phyloP scores from a whole-genome alignment of 64 coral and sea anemone genomes.

The Catalaphyllia jardinei region DNA sequence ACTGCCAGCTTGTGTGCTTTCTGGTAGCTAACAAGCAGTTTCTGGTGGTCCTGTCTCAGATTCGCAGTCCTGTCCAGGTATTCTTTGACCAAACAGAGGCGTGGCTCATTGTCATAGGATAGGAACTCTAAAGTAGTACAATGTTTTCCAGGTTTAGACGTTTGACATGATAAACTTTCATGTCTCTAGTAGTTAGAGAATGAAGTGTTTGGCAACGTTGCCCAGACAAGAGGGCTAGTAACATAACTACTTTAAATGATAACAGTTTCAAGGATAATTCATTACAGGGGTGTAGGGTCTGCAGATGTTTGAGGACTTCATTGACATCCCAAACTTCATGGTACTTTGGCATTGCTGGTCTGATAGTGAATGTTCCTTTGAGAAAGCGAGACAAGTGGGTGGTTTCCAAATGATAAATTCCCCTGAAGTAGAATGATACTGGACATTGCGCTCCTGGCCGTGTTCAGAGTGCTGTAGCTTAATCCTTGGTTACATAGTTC shows the following conservation, averaged over 20 bases:
- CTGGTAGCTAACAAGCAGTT: constrained; percentile 34
- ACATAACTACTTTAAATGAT: too few species aligned
- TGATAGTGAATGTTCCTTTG: constrained; percentile 30
- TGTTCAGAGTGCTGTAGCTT: too few species aligned
- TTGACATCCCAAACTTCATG: not conserved
- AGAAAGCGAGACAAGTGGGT: constrained; percentile 27
- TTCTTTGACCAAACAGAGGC: constrained; percentile 44
- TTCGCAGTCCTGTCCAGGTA: constrained; percentile 45
- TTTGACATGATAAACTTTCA: constrained; percentile 22
- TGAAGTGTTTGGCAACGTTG: constrained; percentile 52
- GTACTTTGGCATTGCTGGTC: not conserved
- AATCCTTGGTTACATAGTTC: constrained; percentile 24
- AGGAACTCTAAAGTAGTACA: constrained; percentile 49
- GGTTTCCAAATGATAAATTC: constrained; percentile 33
- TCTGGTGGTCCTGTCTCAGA: constrained; percentile 23
- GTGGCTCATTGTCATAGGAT: constrained; percentile 37
- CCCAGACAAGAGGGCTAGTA: constrained; percentile 58
- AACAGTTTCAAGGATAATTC: constrained; percentile 47
- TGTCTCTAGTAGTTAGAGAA: constrained; percentile 26
- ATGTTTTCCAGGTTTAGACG: constrained; percentile 18
- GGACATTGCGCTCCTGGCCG: constrained; percentile 51
- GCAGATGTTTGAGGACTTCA: constrained; percentile 50
- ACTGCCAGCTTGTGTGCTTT: constrained; percentile 45
- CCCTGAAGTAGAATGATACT: constrained; percentile 46
- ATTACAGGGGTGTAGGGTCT: constrained; percentile 48